Conservation (phyloP, 53 echinoderm and acorn worm species). For the Mesocentrotus franciscanus region DNA sequence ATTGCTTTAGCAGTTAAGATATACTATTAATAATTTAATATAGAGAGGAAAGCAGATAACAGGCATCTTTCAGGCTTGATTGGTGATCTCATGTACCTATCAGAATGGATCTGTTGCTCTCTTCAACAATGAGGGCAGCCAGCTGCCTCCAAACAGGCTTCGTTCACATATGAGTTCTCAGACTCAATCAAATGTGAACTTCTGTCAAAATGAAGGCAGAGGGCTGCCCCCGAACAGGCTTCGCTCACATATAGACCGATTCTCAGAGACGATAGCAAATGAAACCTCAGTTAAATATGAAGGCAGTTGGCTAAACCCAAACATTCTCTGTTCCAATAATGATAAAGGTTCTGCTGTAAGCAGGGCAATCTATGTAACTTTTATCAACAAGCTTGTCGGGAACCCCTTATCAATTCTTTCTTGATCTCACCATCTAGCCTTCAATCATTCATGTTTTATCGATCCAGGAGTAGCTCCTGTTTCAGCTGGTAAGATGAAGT, state of each 20-base stretch:
- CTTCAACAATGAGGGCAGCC: constrained; percentile 46
- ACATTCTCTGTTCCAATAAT: background rate
- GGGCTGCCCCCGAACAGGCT: background rate
- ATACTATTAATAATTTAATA: constrained; percentile 47
- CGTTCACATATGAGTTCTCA: background rate
- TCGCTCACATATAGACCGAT: background rate
- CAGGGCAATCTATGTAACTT: background rate
- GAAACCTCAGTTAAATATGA: background rate
- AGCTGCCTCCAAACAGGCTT: background rate
- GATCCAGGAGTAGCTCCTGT: background rate
- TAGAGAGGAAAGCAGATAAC: constrained; percentile 36
- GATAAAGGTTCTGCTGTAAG: background rate
- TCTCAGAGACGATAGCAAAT: background rate
- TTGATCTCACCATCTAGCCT: background rate
- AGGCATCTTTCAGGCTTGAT: constrained; percentile 34
- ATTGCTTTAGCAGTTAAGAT: constrained; percentile 21
- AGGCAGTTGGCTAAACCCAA: background rate
- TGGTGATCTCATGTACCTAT: constrained; percentile 44
- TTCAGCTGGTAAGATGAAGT: background rate
- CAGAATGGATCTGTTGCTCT: constrained; percentile 24
- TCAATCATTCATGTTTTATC: background rate
- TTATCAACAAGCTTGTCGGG: background rate
- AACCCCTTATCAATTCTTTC: background rate
- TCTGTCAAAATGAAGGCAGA: background rate
- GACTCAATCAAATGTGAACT: background rate